Evolutionary conservation across 2,888 invertebrate species (phyloP).

Genomic region (Drosophila falleni): DNA sequence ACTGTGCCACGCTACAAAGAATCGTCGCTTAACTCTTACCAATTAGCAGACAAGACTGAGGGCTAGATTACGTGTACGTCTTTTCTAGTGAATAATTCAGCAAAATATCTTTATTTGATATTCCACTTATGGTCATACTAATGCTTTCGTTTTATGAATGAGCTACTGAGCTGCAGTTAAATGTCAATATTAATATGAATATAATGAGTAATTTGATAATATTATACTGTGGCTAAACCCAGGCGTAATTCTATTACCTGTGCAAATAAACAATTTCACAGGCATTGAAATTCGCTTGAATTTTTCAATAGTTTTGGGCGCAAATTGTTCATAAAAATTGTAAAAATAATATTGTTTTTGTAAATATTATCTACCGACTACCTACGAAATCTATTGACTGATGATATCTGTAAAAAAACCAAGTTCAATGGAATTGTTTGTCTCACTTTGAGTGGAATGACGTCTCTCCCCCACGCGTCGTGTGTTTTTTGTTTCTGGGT

Average conservation of each 20-base stretch:
- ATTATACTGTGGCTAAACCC: constrained; percentile 33
- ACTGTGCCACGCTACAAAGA: constrained; percentile 56
- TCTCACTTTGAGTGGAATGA: constrained; percentile 18
- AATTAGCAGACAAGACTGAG: constrained; percentile 53
- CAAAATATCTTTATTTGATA: constrained; percentile 41
- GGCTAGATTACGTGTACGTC: constrained; percentile 26
- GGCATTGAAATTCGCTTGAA: constrained; percentile 63
- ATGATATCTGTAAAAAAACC: constrained; percentile 47
- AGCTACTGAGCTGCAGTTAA: constrained; percentile 14
- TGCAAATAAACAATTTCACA: constrained; percentile 57
- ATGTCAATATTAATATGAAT: constrained; percentile 34
- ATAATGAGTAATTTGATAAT: constrained; percentile 63
- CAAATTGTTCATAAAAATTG: constrained; percentile 39
- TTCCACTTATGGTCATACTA: constrained; percentile 62
- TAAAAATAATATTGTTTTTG: constrained; percentile 52
- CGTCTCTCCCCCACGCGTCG: constrained; percentile 47
- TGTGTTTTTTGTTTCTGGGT: constrained; percentile 47
- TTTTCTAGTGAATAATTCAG: constrained; percentile 54
- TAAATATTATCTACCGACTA: constrained; percentile 59
- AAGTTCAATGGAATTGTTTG: constrained; percentile 72
- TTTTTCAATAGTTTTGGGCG: constrained; percentile 37
- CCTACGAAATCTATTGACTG: constrained; percentile 44
- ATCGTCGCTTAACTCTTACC: constrained; percentile 45
- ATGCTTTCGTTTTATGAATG: constrained; percentile 55
- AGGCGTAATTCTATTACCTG: constrained; percentile 13